Conservation (phyloP, 2,113 vertebrate species). For the Epinephelus moara region DNA sequence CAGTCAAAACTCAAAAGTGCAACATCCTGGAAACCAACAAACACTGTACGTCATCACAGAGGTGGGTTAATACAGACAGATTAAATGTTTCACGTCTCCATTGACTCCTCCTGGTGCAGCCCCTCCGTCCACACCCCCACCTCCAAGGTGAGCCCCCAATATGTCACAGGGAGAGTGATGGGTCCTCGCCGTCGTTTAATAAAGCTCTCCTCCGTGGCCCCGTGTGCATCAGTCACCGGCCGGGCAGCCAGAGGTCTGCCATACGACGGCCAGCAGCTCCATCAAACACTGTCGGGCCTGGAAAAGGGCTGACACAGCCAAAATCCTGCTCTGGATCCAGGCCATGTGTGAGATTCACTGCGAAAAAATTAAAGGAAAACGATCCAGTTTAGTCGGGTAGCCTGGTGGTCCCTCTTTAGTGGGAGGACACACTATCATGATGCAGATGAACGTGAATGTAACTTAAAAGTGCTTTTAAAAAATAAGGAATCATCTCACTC, state of each 20-base stretch:
- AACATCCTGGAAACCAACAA: background rate
- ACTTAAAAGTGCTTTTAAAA: background rate
- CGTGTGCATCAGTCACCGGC: slow-evolving; percentile 62
- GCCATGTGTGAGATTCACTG: background rate
- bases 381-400: background rate
- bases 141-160: slow-evolving; percentile 70
- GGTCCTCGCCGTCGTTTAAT: slow-evolving; percentile 68
- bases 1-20: background rate
- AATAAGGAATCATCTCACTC: background rate
- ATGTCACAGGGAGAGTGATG: slow-evolving; percentile 76
- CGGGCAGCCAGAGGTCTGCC: slow-evolving; percentile 51
- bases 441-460: background rate
- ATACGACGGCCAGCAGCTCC: slow-evolving; percentile 39
- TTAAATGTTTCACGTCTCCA: slow-evolving; percentile 33
- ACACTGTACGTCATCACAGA: background rate
- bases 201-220: slow-evolving; percentile 66
- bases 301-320: slow-evolving; percentile 58
- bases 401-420: background rate
- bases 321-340: slow-evolving; percentile 17
- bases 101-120: slow-evolving; percentile 14
- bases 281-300: slow-evolving; percentile 50
- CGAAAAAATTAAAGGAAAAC: background rate
- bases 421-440: background rate
- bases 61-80: background rate
- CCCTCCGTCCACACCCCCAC: slow-evolving; percentile 3